Base-by-base conservation (phyloP, 1,140 invertebrate genomes). In the Drosophila setifemur region DNA sequence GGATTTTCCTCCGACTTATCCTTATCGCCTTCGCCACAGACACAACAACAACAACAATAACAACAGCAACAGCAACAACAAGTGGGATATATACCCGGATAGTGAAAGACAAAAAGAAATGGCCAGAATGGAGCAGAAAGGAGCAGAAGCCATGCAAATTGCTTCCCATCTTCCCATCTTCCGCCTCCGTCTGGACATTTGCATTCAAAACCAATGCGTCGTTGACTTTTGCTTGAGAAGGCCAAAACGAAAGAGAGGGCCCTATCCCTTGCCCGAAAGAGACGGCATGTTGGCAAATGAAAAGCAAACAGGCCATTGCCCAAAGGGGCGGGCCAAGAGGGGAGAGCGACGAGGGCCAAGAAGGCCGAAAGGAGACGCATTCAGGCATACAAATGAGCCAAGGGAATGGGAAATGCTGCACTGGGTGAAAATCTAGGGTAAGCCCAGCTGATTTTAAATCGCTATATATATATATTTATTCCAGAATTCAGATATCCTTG, bases 181-280 rank as follows among this genome's bases (percentile, higher is more conserved):
- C 39, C 37, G 29, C 48, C 50, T 37, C 28, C 39, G 39, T 61
- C 57, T 66, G 73, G 73, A 70, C 78, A 82, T 82, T 82, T 82
- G 77, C 77, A 82, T 82, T 83, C 61, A 76, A 53, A 72, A 81
- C 55, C 67, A 81, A 82, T 72, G 77, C 77, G 77, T 63, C 77
- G 77, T 64, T 82, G 77, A 82, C 77, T 82, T 82, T 83, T 83
- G 77, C 73, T 60, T 71, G 73, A 68, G 61, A 74, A 49, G 61
- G 33, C 29, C 29, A 52, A n/a, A n/a, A 28, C 33, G 42, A 40
- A 19, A 28, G 28, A 18, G 49, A 26, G n/a, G 26, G 5, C n/a
- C n/a, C n/a, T 11, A n/a, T 16, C 18, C 9, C 39, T 2, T 11
- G 23, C n/a, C n/a, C 4, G 25, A 37, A 8, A 8, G 23, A 2